These are phyloP conservation scores for Psittacula echo DNA, from an alignment of 2,797 vertebrate genomes.

Conservation along the genomic window DNA sequence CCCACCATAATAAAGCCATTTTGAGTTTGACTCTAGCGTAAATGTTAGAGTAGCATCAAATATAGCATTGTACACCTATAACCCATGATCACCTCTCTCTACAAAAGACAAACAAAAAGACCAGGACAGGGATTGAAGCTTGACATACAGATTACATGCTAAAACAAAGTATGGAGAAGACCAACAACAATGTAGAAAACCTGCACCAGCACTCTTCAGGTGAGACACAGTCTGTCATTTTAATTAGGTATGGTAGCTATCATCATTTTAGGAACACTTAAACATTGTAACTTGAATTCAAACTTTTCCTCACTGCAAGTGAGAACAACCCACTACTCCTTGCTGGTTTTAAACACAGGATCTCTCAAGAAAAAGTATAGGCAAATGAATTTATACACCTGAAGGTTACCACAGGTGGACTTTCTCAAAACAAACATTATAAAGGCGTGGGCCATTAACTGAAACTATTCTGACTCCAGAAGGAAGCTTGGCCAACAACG, in stretches of 20 bases:
- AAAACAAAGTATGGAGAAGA: not conserved
- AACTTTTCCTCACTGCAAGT: not conserved
- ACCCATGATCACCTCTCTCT: not conserved
- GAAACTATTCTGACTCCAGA: not conserved
- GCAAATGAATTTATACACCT: not conserved
- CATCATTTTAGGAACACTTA: not conserved
- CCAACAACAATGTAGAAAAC: not conserved
- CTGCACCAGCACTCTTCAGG: not conserved
- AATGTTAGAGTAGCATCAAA: not conserved
- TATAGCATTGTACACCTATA: not conserved
- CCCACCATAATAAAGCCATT: not conserved
- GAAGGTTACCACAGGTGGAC: not conserved
- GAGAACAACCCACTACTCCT: not conserved
- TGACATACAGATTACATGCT: not conserved
- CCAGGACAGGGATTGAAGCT: not conserved
- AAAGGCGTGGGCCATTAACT: not conserved
- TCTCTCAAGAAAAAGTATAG: fast-evolving
- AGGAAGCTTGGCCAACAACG: fast-evolving
- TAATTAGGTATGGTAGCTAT: not conserved
- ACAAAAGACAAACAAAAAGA: not conserved
- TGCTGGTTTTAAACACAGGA: not conserved
- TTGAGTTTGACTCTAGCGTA: not conserved
- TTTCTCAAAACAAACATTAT: not conserved
- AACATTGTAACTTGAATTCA: not conserved
- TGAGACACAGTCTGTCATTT: not conserved